Evolutionary conservation across 2,113 vertebrate species (phyloP), one percentile per base, ranked within the genome.

Genomic region (Chloroceryle aenea): DNA sequence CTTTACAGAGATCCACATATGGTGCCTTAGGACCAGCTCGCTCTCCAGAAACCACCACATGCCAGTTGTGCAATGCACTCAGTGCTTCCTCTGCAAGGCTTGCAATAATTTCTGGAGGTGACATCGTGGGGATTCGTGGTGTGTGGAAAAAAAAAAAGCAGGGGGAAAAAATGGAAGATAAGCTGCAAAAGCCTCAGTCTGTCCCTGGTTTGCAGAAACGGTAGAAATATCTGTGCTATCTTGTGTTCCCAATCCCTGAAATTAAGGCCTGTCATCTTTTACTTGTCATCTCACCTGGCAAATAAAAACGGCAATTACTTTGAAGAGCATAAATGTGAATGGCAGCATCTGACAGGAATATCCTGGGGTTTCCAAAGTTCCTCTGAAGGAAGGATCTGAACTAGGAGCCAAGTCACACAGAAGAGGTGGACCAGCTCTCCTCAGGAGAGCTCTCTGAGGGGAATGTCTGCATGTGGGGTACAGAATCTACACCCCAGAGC

Each of bases 121-220:
- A 85, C 14, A 23, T 17, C 40, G 18, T 4, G 64, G 29, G 29
- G 20, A 62, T 92, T 86, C 72, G 34, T 4, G 7, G 10, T 47
- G 12, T 12, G 2, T 3, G n/a, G n/a, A 17, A 40, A 34, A 52
- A 42, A 32, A 21, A 58, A 50, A 12, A 10, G 3, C 38, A 7
- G 2, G 4, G 5, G 3, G 5, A n/a, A n/a, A 23, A 4, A 14
- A 32, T 2, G 3, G 21, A 69, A 77, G 17, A 29, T 32, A 38
- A 61, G 17, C 23, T 18, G 5, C 32, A 63, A 64, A 89, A 82
- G 34, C 15, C 6, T 82, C 29, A 10, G 4, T 43, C 32, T 56
- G 18, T 19, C 14, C 27, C 18, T 25, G 12, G 7, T 25, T 61
- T 78, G 36, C 64, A 93, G 14, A 69, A 80, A 42, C 38, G 5